Base-by-base conservation (phyloP, 37 sponge, comb jelly and placozoan genomes). In the Tethya wilhelma region DNA sequence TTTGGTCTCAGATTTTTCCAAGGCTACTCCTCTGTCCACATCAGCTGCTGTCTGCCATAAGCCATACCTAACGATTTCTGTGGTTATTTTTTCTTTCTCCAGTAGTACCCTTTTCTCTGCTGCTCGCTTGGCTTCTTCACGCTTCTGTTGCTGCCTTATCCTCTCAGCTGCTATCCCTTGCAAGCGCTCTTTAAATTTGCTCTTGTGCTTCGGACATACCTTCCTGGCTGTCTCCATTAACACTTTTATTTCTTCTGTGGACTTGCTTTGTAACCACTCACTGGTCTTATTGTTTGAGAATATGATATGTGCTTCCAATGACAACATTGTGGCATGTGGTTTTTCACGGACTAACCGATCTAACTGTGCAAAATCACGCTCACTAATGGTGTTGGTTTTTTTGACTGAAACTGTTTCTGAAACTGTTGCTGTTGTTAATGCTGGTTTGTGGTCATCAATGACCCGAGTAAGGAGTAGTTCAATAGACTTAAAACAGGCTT, bases 361-460 rank as follows among this genome's bases (percentile, higher is more conserved):
- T 1, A 84, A 46, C 53, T 84, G 22, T 2, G 71, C 85, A 69
- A 84, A 85, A n/a, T 76, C 78, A 33, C 78, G 42, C 39, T 85
- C 78, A 60, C 86, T 76, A 62, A 77, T 77, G 1, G 63, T 64
- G 53, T 85, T 85, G n/a, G 78, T 77, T 28, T 33, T 85, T 22
- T 33, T 33, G 6, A 85, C 86, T 33, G 78, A 39, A 2, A 2
- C 26, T 1, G 86, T 85, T 59, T 76, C 64, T 43, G 42, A 4
- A 23, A 23, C 28, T 42, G 23, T 38, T 6, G 14, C 63, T 23
- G 63, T 26, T n/a, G 23, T 7, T 25, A 60, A 12, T n/a, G 29
- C 63, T 8, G 63, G 63, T 7, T 26, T 7, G 7, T 26, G 63
- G 28, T 60, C 63, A 60, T 23, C 22, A 14, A 60, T 26, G 20